Conservation (phyloP, 2,888 invertebrate species). For the Pyrgus malvae region DNA sequence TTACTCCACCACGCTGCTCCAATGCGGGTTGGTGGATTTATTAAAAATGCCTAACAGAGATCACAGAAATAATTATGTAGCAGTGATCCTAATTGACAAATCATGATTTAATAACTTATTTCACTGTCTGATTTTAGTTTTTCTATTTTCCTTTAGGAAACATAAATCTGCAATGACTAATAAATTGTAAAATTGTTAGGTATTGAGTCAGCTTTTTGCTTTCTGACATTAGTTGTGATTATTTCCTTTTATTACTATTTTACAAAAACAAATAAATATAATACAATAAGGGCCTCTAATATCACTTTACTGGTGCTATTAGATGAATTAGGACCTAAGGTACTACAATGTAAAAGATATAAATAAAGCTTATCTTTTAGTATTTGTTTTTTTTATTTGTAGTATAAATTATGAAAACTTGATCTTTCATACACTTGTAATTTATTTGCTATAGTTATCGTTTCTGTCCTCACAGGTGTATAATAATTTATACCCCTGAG, state of each 20-base stretch:
- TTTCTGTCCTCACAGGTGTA: slow-evolving; percentile 14
- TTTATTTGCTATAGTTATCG: slow-evolving; percentile 3
- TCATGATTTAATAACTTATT: neutral
- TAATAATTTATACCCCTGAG: slow-evolving; percentile 50
- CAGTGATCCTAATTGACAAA: too few species aligned
- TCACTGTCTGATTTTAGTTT: neutral
- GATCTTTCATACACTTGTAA: slow-evolving; percentile 6
- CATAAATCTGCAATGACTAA: slow-evolving; percentile 13
- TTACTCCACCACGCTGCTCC: too few species aligned
- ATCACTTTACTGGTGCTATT: slow-evolving; percentile 44
- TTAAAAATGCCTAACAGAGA: too few species aligned
- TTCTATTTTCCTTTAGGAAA: too few species aligned
- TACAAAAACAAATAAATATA: slow-evolving; percentile 31
- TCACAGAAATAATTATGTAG: too few species aligned
- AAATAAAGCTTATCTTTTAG: slow-evolving; percentile 40
- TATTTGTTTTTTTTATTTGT: slow-evolving; percentile 48
- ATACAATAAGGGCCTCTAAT: slow-evolving; percentile 40
- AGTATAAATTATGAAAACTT: slow-evolving; percentile 15
- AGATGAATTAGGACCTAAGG: slow-evolving; percentile 37
- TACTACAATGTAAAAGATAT: slow-evolving; percentile 36
- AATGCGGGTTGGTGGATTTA: too few species aligned
- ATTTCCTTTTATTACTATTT: slow-evolving; percentile 10
- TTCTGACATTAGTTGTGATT: slow-evolving; percentile 1
- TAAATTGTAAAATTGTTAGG: neutral
- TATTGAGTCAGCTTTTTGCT: neutral